These are phyloP conservation scores for Perithous albicinctus DNA, from an alignment of 2,888 invertebrate species.

Conservation along the genomic window DNA sequence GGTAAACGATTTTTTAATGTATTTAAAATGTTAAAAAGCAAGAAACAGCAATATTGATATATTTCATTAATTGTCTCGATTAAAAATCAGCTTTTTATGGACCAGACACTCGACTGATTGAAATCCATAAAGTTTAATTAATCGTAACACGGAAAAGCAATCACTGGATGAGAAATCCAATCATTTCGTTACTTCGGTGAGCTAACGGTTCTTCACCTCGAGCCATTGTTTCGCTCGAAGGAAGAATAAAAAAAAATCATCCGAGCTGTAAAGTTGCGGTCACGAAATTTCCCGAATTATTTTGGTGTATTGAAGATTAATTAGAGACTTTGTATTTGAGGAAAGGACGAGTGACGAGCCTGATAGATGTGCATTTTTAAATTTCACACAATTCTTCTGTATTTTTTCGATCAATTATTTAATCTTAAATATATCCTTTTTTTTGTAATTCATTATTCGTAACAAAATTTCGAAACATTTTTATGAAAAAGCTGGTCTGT, in stretches of 20 bases:
- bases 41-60: too few relatives aligned
- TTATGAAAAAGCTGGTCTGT: too few relatives aligned
- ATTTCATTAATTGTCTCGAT: too few relatives aligned
- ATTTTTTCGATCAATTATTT: too few relatives aligned
- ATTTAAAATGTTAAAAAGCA: too few relatives aligned
- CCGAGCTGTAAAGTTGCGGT: background rate
- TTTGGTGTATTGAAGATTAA: slow-evolving; percentile 3
- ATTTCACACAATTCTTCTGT: too few relatives aligned
- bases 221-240: slow-evolving; percentile 30
- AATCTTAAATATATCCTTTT: too few relatives aligned
- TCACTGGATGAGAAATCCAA: slow-evolving; percentile 13
- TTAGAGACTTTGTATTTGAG: background rate
- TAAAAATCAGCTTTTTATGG: background rate
- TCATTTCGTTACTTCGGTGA: slow-evolving; percentile 15
- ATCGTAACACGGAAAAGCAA: background rate
- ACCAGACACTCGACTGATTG: background rate
- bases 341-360: too few relatives aligned
- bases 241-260: background rate
- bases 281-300: slow-evolving; percentile 22
- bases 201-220: slow-evolving; percentile 45
- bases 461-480: too few relatives aligned
- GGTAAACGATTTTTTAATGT: too few relatives aligned
- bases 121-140: background rate
- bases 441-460: too few relatives aligned
- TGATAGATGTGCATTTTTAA: too few relatives aligned